Conservation (phyloP, 2,113 vertebrate genomes). For the Gopherus evgoodei region DNA sequence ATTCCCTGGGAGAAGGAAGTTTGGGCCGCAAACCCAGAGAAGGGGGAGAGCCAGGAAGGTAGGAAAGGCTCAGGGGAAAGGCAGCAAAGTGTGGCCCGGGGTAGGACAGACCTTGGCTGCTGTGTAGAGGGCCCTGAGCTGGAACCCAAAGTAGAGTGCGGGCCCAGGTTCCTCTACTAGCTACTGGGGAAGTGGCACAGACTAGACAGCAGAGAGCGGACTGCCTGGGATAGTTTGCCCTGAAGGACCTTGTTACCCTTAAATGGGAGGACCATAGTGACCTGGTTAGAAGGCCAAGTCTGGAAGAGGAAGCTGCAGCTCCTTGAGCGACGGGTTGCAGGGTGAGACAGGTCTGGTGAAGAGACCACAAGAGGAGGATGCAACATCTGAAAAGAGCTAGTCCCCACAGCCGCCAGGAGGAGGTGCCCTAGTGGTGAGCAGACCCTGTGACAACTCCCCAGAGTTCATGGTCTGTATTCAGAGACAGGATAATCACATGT, state of each 20-base stretch:
- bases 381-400: background rate
- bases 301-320: too few relatives aligned
- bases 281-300: background rate
- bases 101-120: background rate
- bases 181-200: background rate
- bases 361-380: background rate
- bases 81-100: background rate
- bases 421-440: background rate
- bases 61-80: background rate
- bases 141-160: background rate
- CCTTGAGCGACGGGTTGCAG: background rate
- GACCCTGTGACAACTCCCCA: background rate
- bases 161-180: background rate
- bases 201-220: too few relatives aligned
- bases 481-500: too few relatives aligned
- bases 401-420: background rate
- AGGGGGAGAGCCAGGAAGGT: background rate
- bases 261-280: background rate
- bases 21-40: background rate
- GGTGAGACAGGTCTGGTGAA: background rate
- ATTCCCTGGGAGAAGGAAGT: background rate
- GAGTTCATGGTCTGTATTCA: background rate
- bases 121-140: background rate
- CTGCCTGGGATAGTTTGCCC: background rate
- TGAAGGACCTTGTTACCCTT: background rate